Base-by-base conservation (phyloP, 2,888 invertebrate genomes). In the Asteroscopus sphinx region DNA sequence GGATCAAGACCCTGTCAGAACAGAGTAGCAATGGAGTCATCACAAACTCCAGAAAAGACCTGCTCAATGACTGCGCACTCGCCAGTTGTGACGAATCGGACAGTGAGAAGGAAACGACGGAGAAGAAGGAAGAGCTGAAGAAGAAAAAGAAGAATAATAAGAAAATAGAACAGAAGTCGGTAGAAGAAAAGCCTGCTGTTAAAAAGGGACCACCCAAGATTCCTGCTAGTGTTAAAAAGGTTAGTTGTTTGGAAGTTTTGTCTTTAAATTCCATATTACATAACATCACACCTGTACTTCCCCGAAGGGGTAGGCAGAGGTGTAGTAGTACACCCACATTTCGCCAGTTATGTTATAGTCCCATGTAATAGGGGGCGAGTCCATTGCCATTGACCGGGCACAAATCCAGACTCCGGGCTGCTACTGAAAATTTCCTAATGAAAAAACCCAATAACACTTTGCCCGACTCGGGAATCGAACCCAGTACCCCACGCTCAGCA, bases 1-100 rank as follows among this genome's bases (percentile, higher is more conserved):
- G 94, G 94, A 94, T 94, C 63, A 91, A 90, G 61, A 90, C 89
- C 0, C 79, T 92, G 0, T 92, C 92, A 0, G 91, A 94, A 57
- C 93, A 94, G 47, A 86, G 83, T 37, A 83, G 68, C 13, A 90
- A 87, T 1, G 92, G 91, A 0, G 76, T 91, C 32, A 88, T 95
- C 11, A 88, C 88, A 0, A 89, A 89, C 61, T 93, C 94, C 0
- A 91, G 92, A 57, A 90, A 93, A 49, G 95, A 95, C 54, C 80
- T 96, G 0, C 87, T 95, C 53, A 92, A 94, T 12, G 93, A 95
- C 35, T 68, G 68, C 11, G 52, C 51, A 3, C 32, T 78, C 3
- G 92, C 95, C 0, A 92, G 95, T 59, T 79, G 88, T 17, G 88
- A 90, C 0, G 82, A 90, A 0, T 83, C 90, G 0, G 80, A 89